These are phyloP conservation scores for Psittacula derbiana DNA, from an alignment of 2,797 vertebrate genomes.

Conservation along the genomic window DNA sequence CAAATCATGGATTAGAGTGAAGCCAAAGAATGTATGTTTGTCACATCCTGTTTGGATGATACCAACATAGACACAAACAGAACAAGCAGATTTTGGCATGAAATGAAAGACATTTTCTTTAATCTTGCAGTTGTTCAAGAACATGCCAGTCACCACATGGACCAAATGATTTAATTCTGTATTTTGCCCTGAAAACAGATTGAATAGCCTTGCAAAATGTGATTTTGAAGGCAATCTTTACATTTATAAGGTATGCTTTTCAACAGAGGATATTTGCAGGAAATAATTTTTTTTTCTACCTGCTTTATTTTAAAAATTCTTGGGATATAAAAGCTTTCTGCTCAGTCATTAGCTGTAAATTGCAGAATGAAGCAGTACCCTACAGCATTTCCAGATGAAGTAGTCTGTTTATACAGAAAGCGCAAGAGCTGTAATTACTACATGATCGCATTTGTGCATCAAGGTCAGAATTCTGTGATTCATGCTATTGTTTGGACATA, in stretches of 20 bases:
- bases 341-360: conserved; percentile 30
- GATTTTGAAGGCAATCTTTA: neutral
- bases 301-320: conserved; percentile 16
- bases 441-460: conserved; percentile 58
- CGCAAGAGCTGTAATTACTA: conserved; percentile 64
- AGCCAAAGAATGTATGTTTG: conserved; percentile 34
- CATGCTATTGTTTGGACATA: conserved; percentile 61
- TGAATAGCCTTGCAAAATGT: neutral
- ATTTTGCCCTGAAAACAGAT: neutral
- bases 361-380: conserved; percentile 12
- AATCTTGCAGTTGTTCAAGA: neutral
- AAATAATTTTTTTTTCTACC: conserved; percentile 18
- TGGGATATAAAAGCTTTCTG: neutral
- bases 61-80: neutral
- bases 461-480: conserved; percentile 71
- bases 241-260: neutral
- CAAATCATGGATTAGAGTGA: neutral
- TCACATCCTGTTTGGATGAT: conserved; percentile 30
- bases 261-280: neutral
- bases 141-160: neutral
- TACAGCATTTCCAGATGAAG: conserved; percentile 47
- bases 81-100: conserved; percentile 13
- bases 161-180: neutral
- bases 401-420: conserved; percentile 62
- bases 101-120: conserved; percentile 13